Evolutionary conservation across 2,888 invertebrate species (phyloP).

Genomic region (Odontocerum albicorne): DNA sequence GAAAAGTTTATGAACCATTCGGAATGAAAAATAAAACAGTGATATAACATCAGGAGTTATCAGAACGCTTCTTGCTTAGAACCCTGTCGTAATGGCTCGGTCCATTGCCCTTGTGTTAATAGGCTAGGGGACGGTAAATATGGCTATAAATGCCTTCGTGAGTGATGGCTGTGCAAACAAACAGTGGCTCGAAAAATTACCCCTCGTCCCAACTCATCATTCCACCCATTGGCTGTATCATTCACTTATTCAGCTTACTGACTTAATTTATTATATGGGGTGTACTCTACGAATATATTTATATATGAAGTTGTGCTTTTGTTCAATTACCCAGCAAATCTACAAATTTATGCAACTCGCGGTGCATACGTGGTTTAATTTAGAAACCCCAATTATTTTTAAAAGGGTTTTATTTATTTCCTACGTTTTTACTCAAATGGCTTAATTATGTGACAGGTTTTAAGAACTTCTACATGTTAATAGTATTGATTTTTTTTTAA

Average conservation of each 20-base stretch:
- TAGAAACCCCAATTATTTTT: no score
- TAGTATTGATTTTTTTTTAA: no score
- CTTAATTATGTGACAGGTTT: no score
- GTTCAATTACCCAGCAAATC: not conserved
- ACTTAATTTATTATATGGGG: conserved; percentile 15
- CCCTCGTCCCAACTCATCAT: conserved; percentile 21
- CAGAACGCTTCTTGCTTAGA: no score
- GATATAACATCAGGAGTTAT: no score
- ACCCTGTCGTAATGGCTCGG: conserved; percentile 2
- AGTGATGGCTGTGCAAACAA: conserved; percentile 33
- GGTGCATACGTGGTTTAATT: no score
- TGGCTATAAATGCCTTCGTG: conserved; percentile 31
- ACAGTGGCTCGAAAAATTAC: conserved; percentile 28
- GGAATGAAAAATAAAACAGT: no score
- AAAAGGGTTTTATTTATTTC: no score
- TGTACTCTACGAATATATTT: not conserved
- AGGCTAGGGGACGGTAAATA: conserved; percentile 30
- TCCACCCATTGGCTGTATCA: conserved; percentile 30
- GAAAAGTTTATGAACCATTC: no score
- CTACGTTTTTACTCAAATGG: no score
- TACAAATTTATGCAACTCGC: not conserved
- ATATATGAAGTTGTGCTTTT: not conserved
- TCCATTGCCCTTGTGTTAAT: conserved; percentile 30
- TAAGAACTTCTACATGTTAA: no score
- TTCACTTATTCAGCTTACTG: conserved; percentile 24